Base-by-base conservation (phyloP, 2,888 invertebrate genomes). In the Colletes collaris region DNA sequence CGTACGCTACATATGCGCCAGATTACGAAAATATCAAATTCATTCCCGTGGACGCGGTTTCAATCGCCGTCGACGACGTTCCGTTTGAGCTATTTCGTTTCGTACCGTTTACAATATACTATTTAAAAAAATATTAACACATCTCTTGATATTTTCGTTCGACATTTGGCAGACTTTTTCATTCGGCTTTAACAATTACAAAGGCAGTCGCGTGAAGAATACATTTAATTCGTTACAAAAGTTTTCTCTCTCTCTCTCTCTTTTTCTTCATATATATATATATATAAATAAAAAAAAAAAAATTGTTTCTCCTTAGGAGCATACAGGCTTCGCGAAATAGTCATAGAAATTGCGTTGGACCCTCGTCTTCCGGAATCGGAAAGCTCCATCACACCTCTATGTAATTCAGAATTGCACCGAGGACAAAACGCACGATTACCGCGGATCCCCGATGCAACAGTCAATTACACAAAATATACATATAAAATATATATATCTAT, bases 351-450 rank as follows among this genome's bases (percentile, higher is more conserved):
- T 79, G 63, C 73, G 69, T 83, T 76, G 82, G 76, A 83, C 67
- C 70, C 70, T 76, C 65, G 52, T 62, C 40, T 70, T 82, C 84
- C 79, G 81, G 73, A 83, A 82, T 83, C 78, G 71, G 82, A 78
- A 74, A 86, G 82, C 85, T 88, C 84, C 86, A 82, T 89, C 87
- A 89, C 90, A 89, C 84, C 87, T 72, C 73, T 76, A 73, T 83
- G 87, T 88, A 88, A 89, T 85, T 80, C 80, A 84, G 73, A 86
- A 88, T 89, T 87, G 89, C 88, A 88, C 76, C 73, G 79, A 86
- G 86, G 87, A 81, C 58, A 72, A 64, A 19, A 16, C 72, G 58
- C 16, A 40, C 68, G 37, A 16, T 56, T 3, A 27, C 19, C 75
- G 70, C 82, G 71, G 74, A 71, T 84, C 79, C 85, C 79, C 79